phyloP scores from a whole-genome alignment of 2,797 vertebrate species.

The Cyclura pinguis region DNA sequence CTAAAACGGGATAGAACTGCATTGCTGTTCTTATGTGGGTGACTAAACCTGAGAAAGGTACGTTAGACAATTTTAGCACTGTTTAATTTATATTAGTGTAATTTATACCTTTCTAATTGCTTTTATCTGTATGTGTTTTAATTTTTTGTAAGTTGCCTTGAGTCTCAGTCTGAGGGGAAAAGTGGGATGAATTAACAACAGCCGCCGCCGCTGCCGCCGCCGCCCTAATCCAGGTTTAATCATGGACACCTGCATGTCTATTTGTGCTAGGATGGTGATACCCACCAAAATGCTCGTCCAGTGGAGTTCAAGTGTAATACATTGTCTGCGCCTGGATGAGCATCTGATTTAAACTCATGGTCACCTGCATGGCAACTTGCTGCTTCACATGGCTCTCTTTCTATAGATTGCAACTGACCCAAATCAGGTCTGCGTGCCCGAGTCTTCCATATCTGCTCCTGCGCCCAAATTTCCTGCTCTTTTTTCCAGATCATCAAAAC shows the following conservation, averaged over 20 bases:
- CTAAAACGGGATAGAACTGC: slow-evolving; percentile 61
- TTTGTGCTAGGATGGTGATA: not conserved
- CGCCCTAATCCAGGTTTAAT: not conserved
- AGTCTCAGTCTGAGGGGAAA: too few relatives aligned
- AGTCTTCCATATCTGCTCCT: too few relatives aligned
- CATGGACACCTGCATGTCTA: too few relatives aligned
- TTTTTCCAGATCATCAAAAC: not conserved
- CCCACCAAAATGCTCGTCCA: not conserved
- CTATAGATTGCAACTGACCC: not conserved
- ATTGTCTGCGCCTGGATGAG: too few relatives aligned
- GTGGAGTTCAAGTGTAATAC: not conserved
- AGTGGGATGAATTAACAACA: too few relatives aligned
- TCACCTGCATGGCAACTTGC: not conserved
- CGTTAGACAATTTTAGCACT: too few relatives aligned
- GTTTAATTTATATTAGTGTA: too few relatives aligned
- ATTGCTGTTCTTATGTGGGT: not conserved
- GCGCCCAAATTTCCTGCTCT: too few relatives aligned
- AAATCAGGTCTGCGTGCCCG: not conserved
- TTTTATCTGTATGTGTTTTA: too few relatives aligned
- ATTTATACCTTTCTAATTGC: too few relatives aligned
- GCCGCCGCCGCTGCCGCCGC: too few relatives aligned
- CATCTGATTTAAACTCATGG: not conserved
- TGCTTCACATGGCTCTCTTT: not conserved
- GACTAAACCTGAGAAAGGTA: not conserved
- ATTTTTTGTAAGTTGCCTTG: too few relatives aligned